Evolutionary conservation across 2,888 invertebrate species (phyloP).

Genomic region (Syrista parreyssii): DNA sequence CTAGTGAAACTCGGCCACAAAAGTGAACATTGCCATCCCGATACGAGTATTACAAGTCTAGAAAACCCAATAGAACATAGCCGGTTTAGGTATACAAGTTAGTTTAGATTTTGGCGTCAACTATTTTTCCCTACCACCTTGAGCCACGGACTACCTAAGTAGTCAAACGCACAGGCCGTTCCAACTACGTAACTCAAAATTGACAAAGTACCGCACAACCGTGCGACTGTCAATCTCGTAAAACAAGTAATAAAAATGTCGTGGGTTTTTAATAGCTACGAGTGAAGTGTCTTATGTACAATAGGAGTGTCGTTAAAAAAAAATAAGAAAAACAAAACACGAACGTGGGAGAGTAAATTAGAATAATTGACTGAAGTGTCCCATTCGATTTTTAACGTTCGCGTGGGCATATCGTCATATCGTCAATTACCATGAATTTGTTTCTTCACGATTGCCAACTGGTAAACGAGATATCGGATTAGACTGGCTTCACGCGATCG

Average conservation of each 20-base stretch:
- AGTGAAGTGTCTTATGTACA: not conserved
- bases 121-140: not conserved
- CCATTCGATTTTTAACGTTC: not conserved
- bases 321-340: not conserved
- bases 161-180: not conserved
- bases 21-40: not conserved
- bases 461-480: not conserved
- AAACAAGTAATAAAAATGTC: not conserved
- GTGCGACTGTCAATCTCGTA: not conserved
- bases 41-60: not conserved
- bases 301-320: not conserved
- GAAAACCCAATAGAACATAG: not conserved
- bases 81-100: not conserved
- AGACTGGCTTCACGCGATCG: not conserved
- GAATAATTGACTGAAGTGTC: not conserved
- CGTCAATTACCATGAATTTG: constrained; percentile 7
- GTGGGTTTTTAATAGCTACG: not conserved
- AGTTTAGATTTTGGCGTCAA: not conserved
- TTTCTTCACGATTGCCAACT: constrained; percentile 41
- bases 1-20: constrained; percentile 5
- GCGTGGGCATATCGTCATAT: not conserved
- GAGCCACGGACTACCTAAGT: not conserved
- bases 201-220: not conserved
- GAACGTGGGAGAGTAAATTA: not conserved
- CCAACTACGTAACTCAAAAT: not conserved